Conservation (phyloP, 1,140 invertebrate genomes). For the Nylanderia fulva region DNA sequence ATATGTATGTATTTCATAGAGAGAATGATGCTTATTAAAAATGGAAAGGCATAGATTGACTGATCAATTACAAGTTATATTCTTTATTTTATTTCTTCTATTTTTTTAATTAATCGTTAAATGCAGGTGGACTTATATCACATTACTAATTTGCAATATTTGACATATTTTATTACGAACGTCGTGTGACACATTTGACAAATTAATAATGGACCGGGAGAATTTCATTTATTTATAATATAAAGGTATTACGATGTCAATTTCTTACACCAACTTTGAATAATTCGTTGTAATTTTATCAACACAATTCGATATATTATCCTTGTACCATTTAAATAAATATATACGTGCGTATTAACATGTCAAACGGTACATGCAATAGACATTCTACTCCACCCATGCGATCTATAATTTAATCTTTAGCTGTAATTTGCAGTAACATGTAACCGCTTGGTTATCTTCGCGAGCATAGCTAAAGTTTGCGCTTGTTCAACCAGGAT, state of each 20-base stretch:
- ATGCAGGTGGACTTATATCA: neutral
- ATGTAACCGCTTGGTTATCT: slow-evolving; percentile 13
- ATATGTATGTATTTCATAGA: neutral
- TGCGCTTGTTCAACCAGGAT: slow-evolving; percentile 37
- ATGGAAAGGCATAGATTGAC: slow-evolving; percentile 11
- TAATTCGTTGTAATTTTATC: slow-evolving; percentile 10
- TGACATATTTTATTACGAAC: neutral
- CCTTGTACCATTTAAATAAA: slow-evolving; percentile 5
- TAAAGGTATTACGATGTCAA: neutral
- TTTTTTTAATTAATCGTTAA: slow-evolving; percentile 20
- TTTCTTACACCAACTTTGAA: neutral
- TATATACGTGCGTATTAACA: neutral
- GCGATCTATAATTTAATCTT: slow-evolving; percentile 42
- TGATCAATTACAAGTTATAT: slow-evolving; percentile 7
- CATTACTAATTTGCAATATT: neutral
- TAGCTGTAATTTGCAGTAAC: slow-evolving; percentile 43
- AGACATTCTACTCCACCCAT: slow-evolving; percentile 29
- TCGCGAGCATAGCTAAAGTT: slow-evolving; percentile 2
- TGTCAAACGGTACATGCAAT: neutral
- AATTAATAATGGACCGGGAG: slow-evolving; percentile 13
- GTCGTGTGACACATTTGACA: neutral
- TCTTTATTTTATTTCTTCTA: neutral
- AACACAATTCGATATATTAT: neutral
- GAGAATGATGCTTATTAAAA: slow-evolving; percentile 4
- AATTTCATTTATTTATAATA: neutral